These are phyloP conservation scores for Gryllus bimaculatus DNA, from an alignment of 1,140 invertebrate genomes.

Conservation along the genomic window DNA sequence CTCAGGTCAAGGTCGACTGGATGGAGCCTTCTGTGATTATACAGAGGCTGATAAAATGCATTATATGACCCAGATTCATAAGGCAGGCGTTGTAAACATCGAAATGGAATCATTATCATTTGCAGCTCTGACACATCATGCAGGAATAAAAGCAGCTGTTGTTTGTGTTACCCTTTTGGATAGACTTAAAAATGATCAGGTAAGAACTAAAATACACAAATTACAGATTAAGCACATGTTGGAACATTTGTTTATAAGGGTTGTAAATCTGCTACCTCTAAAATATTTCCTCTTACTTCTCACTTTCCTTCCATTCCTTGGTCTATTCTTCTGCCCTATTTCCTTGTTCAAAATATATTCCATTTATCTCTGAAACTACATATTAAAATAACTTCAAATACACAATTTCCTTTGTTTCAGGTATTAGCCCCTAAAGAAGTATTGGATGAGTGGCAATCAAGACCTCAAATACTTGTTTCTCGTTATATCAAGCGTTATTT, in stretches of 20 bases:
- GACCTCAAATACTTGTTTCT: conserved; percentile 80
- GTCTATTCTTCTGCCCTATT: too few species aligned
- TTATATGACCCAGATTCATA: conserved; percentile 68
- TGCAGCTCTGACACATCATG: conserved; percentile 85
- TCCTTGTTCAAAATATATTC: neutral
- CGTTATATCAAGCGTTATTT: conserved; percentile 80
- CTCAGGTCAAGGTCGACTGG: conserved; percentile 76
- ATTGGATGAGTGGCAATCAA: conserved; percentile 83
- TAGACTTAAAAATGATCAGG: conserved; percentile 88
- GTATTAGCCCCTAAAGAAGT: conserved; percentile 79
- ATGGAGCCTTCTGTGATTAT: conserved; percentile 96
- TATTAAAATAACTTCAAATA: neutral
- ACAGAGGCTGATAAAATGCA: conserved; percentile 80
- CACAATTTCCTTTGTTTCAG: conserved; percentile 36
- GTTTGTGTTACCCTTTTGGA: conserved; percentile 91
- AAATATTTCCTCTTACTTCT: neutral
- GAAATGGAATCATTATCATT: conserved; percentile 96
- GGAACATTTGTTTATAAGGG: neutral
- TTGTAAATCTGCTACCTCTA: neutral
- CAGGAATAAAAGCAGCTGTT: conserved; percentile 86
- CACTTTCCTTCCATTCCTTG: too few species aligned
- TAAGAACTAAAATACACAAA: conserved; percentile 33
- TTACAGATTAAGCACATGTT: neutral
- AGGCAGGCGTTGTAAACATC: conserved; percentile 83
- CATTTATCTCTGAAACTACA: neutral